Conservation (phyloP, 2,888 invertebrate species). For the Melanargia galathea region DNA sequence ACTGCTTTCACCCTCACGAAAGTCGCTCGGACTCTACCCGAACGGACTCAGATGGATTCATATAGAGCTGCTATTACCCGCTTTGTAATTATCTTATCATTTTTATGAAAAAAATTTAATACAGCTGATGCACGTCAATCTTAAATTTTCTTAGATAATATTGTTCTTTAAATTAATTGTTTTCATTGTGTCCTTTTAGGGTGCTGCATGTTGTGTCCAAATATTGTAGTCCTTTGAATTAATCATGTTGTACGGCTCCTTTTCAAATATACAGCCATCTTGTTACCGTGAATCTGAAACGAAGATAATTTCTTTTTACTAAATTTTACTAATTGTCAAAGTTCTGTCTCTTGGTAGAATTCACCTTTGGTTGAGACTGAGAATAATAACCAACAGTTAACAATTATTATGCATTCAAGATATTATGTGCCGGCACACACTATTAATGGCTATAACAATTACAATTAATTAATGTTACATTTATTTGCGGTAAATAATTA, state of each 20-base stretch:
- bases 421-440: too few relatives aligned
- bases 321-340: neutral
- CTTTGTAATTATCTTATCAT: neutral
- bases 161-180: neutral
- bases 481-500: too few relatives aligned
- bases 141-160: neutral
- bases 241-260: neutral
- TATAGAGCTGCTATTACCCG: slow-evolving; percentile 53
- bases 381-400: too few relatives aligned
- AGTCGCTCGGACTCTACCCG: slow-evolving; percentile 77
- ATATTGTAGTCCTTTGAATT: neutral
- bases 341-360: neutral
- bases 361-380: too few relatives aligned
- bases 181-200: neutral
- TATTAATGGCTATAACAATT: too few relatives aligned
- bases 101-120: neutral
- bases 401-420: too few relatives aligned
- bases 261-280: too few relatives aligned
- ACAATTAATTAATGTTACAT: too few relatives aligned
- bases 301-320: too few relatives aligned
- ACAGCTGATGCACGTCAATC: neutral
- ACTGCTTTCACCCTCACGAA: slow-evolving; percentile 83
- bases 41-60: slow-evolving; percentile 54
- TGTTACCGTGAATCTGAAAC: too few relatives aligned
- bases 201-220: neutral